Conservation (phyloP, 2,888 invertebrate species). For the Noctua janthina region DNA sequence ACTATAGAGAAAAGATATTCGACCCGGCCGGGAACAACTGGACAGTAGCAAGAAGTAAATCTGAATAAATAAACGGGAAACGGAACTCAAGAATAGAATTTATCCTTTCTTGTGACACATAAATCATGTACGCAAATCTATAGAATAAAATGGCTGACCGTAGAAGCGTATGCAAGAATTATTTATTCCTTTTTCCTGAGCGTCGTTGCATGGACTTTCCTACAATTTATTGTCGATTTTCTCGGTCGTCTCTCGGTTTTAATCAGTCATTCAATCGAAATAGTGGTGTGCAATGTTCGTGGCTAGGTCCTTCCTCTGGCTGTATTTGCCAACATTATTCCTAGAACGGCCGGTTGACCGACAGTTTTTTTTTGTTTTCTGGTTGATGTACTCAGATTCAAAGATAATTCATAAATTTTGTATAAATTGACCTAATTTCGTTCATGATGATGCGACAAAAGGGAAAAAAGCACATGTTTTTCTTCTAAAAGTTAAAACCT, state of each 20-base stretch:
- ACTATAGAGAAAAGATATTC: conserved; percentile 19
- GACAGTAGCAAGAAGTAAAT: conserved; percentile 2
- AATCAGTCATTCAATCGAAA: background rate
- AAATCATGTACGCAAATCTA: conserved; percentile 25
- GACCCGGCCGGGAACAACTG: background rate
- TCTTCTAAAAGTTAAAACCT: background rate
- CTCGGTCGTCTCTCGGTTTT: background rate
- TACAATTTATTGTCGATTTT: background rate
- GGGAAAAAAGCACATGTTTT: background rate
- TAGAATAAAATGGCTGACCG: conserved; percentile 6
- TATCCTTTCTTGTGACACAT: conserved; percentile 24
- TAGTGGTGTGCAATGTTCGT: background rate
- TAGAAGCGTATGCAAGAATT: background rate
- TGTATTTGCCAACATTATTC: too few relatives aligned
- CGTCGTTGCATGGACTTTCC: background rate
- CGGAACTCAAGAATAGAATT: conserved; percentile 15
- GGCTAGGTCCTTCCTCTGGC: background rate
- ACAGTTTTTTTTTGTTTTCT: background rate
- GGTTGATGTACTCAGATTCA: background rate
- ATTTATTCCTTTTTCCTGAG: background rate
- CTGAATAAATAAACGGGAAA: conserved; percentile 41
- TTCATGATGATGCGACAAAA: background rate
- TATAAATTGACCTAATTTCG: background rate
- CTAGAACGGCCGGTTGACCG: background rate
- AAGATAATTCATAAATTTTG: background rate